Evolutionary conservation across 2,888 invertebrate genomes (phyloP).

Genomic region (Agrilus mali): DNA sequence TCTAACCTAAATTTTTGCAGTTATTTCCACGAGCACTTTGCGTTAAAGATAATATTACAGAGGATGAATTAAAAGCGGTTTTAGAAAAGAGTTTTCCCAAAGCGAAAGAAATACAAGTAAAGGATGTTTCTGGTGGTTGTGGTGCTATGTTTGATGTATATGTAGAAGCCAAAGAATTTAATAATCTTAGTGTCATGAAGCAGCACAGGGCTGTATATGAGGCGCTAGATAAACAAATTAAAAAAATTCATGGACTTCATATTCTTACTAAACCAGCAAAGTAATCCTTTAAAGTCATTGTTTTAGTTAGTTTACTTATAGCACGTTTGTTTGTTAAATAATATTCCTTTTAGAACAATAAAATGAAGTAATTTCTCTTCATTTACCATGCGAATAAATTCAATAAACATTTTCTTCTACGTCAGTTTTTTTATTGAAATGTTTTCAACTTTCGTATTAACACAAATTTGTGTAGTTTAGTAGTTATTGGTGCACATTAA

Average conservation of each 20-base stretch:
- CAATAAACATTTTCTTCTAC: too few relatives aligned
- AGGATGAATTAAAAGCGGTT: conserved; percentile 31
- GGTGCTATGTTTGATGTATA: conserved; percentile 69
- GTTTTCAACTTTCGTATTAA: too few relatives aligned
- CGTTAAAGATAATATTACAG: background rate
- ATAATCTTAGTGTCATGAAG: conserved; percentile 55
- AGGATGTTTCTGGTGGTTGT: conserved; percentile 68
- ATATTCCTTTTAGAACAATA: too few relatives aligned
- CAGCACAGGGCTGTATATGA: conserved; percentile 64
- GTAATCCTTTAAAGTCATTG: background rate
- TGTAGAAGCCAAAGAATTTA: conserved; percentile 56
- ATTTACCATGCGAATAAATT: too few relatives aligned
- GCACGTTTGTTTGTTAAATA: too few relatives aligned
- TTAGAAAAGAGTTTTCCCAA: conserved; percentile 42
- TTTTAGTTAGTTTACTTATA: too few relatives aligned
- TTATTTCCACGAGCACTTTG: too few relatives aligned
- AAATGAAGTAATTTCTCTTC: too few relatives aligned
- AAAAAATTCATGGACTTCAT: conserved; percentile 71
- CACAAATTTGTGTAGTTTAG: too few relatives aligned
- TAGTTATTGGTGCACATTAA: too few relatives aligned
- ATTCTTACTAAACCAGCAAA: conserved; percentile 48
- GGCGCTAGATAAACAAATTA: conserved; percentile 62
- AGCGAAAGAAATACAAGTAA: conserved; percentile 50
- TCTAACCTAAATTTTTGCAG: too few relatives aligned
- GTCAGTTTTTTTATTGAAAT: too few relatives aligned